Evolutionary conservation across 2,797 vertebrate species (phyloP).

Genomic region (Synanceia verrucosa): DNA sequence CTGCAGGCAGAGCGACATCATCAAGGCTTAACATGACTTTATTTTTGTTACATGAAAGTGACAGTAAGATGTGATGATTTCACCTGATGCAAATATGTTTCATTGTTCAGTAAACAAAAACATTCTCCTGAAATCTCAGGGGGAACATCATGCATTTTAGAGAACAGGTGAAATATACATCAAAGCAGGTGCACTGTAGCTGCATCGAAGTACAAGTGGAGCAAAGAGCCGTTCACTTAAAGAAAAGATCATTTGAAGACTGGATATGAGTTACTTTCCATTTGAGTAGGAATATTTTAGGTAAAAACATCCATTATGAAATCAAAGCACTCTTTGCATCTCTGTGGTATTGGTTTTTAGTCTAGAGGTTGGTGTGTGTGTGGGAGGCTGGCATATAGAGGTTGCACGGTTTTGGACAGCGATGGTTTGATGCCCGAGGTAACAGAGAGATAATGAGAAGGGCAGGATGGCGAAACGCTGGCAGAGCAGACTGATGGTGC

Average conservation of each 20-base stretch:
- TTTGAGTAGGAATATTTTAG: conserved; percentile 5
- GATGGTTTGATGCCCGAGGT: conserved; percentile 45
- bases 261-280: not conserved
- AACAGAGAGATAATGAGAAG: conserved; percentile 55
- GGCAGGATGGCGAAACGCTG: conserved; percentile 55
- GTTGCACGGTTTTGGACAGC: conserved; percentile 46
- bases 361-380: conserved; percentile 28
- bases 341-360: conserved; percentile 17
- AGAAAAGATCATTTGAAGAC: conserved; percentile 4
- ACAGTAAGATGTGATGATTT: not conserved
- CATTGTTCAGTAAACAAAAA: not conserved
- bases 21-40: not conserved
- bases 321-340: conserved; percentile 20
- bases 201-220: conserved; percentile 11
- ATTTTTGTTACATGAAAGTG: not conserved
- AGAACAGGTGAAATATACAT: conserved; percentile 23
- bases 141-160: not conserved
- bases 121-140: not conserved
- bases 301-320: conserved; percentile 30
- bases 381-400: conserved; percentile 35
- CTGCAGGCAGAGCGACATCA: not conserved
- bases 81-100: not conserved
- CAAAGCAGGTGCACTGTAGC: not conserved
- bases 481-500: conserved; percentile 47
- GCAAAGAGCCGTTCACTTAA: conserved; percentile 2